phyloP scores from a whole-genome alignment of 2,113 vertebrate species.

The Charadrius vociferus region DNA sequence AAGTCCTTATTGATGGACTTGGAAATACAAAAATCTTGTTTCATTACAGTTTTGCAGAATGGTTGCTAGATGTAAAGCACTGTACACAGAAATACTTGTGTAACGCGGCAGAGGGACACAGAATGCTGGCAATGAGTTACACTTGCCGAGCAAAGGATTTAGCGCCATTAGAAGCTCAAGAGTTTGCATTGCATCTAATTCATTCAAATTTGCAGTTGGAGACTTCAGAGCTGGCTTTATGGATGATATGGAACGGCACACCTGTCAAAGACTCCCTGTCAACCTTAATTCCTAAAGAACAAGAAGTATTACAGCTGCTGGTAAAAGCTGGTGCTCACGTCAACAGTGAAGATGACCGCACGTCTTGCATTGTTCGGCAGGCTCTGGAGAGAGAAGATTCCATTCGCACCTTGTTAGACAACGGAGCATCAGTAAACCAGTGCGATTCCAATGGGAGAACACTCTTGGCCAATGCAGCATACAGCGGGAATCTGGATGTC shows the following conservation, averaged over 20 bases:
- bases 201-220: constrained; percentile 93
- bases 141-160: constrained; percentile 94
- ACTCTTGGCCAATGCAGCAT: constrained; percentile 89
- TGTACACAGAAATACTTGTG: constrained; percentile 98
- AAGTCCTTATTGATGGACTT: constrained; percentile 90
- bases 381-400: constrained; percentile 96
- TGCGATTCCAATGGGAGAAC: constrained; percentile 91
- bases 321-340: constrained; percentile 96
- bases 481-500: constrained; percentile 94
- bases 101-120: constrained; percentile 93
- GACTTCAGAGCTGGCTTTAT: constrained; percentile 90
- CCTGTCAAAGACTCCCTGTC: constrained; percentile 93
- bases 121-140: constrained; percentile 98
- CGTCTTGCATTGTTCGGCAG: constrained; percentile 91
- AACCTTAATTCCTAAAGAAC: constrained; percentile 91
- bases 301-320: constrained; percentile 93
- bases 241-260: constrained; percentile 99
- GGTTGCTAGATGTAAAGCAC: constrained; percentile 96
- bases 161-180: constrained; percentile 90
- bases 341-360: constrained; percentile 90
- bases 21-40: constrained; percentile 95
- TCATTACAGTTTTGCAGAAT: constrained; percentile 98
- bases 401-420: constrained; percentile 92
- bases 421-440: constrained; percentile 93
- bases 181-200: constrained; percentile 94